These are phyloP conservation scores for Daphoenositta chrysoptera DNA, from an alignment of 2,113 vertebrate genomes.

Conservation along the genomic window DNA sequence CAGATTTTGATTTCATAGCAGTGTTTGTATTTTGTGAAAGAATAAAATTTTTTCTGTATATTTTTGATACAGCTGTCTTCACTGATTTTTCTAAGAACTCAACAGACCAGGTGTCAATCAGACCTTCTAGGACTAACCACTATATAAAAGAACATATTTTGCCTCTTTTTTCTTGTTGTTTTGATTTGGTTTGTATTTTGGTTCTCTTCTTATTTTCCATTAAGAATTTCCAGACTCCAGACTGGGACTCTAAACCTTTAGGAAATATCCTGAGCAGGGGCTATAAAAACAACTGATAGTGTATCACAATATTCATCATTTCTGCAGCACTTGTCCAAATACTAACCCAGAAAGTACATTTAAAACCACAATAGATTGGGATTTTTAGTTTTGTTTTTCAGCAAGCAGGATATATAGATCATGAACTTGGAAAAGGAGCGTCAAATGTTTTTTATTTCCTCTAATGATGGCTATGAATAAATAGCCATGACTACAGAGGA, in stretches of 20 bases:
- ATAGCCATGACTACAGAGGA: background rate
- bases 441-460: background rate
- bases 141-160: background rate
- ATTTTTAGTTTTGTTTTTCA: background rate
- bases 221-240: background rate
- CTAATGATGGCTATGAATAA: background rate
- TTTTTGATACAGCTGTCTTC: background rate
- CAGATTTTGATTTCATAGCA: background rate
- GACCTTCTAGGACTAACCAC: background rate
- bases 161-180: background rate
- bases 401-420: background rate
- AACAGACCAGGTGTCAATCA: background rate
- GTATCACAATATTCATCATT: background rate
- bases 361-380: background rate
- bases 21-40: background rate
- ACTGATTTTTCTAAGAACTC: background rate
- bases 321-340: background rate
- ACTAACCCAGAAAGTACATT: background rate
- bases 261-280: background rate
- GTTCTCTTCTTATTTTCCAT: background rate
- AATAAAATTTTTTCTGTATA: background rate
- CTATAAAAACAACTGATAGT: background rate
- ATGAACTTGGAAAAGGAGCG: background rate
- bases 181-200: background rate
- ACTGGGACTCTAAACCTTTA: background rate